Evolutionary conservation across 2,888 invertebrate species (phyloP).

Genomic region (Gnatocerus cornutus): DNA sequence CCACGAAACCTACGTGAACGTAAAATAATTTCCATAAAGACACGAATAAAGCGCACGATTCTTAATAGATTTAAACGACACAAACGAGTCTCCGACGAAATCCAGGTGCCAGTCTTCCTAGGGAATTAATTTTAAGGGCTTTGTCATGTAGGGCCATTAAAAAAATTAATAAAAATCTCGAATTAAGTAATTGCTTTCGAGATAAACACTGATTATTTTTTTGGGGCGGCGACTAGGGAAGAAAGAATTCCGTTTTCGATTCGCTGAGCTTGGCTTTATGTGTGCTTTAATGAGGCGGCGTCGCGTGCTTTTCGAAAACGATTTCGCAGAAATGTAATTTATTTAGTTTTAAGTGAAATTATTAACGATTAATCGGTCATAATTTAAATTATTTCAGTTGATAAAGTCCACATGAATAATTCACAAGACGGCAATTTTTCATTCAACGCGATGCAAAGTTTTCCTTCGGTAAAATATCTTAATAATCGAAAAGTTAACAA

Average conservation of each 20-base stretch:
- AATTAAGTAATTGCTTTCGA: slow-evolving; percentile 47
- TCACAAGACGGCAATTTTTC: slow-evolving; percentile 38
- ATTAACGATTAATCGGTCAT: slow-evolving; percentile 52
- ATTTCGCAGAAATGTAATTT: slow-evolving; percentile 41
- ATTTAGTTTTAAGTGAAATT: slow-evolving; percentile 49
- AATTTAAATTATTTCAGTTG: slow-evolving; percentile 50
- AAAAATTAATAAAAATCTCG: slow-evolving; percentile 35
- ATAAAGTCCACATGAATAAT: slow-evolving; percentile 51
- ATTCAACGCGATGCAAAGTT: slow-evolving; percentile 44
- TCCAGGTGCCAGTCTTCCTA: slow-evolving; percentile 37
- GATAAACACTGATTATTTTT: slow-evolving; percentile 29
- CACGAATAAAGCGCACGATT: slow-evolving; percentile 27
- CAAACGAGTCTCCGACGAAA: slow-evolving; percentile 26
- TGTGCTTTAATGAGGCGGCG: slow-evolving; percentile 16
- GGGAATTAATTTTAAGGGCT: slow-evolving; percentile 46
- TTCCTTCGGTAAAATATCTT: slow-evolving; percentile 48
- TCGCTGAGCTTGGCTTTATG: slow-evolving; percentile 35
- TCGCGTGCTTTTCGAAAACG: slow-evolving; percentile 33
- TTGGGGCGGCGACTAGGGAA: not conserved
- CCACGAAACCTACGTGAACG: slow-evolving; percentile 39
- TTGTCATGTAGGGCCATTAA: slow-evolving; percentile 36
- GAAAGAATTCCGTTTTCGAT: slow-evolving; percentile 2
- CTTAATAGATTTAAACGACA: slow-evolving; percentile 40
- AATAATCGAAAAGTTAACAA: slow-evolving; percentile 46
- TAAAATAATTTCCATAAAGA: slow-evolving; percentile 33